These are phyloP conservation scores for Abrostola triplasia DNA, from an alignment of 2,888 invertebrate genomes.

Conservation along the genomic window DNA sequence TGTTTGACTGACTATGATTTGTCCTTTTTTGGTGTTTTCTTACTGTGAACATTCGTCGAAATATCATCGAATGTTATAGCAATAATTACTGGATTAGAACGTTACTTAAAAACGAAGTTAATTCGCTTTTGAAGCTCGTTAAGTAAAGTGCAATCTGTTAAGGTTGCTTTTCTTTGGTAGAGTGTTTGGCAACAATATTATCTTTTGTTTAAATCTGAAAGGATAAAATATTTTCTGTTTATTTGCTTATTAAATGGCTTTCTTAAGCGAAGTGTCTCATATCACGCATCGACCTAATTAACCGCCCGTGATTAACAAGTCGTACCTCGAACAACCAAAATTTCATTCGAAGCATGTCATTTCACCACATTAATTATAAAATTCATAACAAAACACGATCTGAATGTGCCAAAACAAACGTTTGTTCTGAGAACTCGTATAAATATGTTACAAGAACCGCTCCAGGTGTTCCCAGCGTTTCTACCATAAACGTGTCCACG, in stretches of 20 bases:
- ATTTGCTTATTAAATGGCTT: neutral
- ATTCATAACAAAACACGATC: conserved; percentile 48
- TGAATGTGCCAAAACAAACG: conserved; percentile 53
- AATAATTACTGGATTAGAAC: too few relatives aligned
- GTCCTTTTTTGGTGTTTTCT: too few relatives aligned
- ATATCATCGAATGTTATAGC: too few relatives aligned
- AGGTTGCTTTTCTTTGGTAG: too few relatives aligned
- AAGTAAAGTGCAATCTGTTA: too few relatives aligned
- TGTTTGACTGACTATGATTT: too few relatives aligned
- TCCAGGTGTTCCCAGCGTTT: conserved; percentile 78
- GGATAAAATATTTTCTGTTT: neutral
- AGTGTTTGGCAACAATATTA: neutral
- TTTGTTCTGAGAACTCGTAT: conserved; percentile 67
- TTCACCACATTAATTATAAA: conserved; percentile 57
- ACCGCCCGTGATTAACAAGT: conserved; percentile 29
- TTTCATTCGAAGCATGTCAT: conserved; percentile 30
- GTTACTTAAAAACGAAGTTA: too few relatives aligned
- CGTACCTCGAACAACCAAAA: conserved; percentile 26
- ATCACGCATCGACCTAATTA: conserved; percentile 25
- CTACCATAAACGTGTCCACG: conserved; percentile 78
- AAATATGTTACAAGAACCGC: conserved; percentile 66
- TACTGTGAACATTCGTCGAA: too few relatives aligned
- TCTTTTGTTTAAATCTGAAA: neutral
- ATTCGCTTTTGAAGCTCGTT: too few relatives aligned
- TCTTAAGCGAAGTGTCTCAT: conserved; percentile 18